Evolutionary conservation across 2,888 invertebrate genomes (phyloP).

Genomic region (Leucophenga montana): DNA sequence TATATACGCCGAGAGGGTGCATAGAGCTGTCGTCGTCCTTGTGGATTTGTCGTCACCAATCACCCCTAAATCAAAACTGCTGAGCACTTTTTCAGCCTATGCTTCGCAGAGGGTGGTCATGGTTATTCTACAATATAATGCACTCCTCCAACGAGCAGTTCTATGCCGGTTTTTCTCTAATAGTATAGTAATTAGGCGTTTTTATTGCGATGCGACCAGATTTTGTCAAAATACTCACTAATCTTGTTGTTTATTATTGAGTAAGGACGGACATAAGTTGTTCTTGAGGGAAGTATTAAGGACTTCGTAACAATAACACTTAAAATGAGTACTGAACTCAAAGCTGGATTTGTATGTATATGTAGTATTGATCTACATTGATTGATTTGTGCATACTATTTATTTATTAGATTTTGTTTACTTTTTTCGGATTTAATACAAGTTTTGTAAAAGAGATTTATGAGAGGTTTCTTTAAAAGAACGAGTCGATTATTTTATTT

Average conservation of each 20-base stretch:
- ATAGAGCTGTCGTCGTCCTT: neutral
- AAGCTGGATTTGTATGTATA: neutral
- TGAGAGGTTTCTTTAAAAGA: no score
- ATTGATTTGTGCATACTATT: no score
- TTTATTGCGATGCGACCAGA: slow-evolving; percentile 43
- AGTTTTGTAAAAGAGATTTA: no score
- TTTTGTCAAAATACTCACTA: slow-evolving; percentile 45
- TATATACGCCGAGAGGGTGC: neutral
- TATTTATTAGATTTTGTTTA: no score
- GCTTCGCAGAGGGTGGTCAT: slow-evolving; percentile 13
- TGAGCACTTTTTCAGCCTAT: neutral
- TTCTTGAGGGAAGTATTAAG: neutral
- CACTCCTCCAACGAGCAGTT: neutral
- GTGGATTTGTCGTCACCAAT: neutral
- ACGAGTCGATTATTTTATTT: no score
- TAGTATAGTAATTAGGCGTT: slow-evolving; percentile 54
- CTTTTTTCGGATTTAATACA: no score
- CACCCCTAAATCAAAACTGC: neutral
- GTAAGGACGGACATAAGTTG: neutral
- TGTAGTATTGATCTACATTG: neutral
- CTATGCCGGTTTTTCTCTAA: slow-evolving; percentile 43
- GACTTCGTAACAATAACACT: neutral
- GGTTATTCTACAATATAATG: slow-evolving; percentile 4
- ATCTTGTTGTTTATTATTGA: slow-evolving; percentile 16
- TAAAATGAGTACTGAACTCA: neutral